Conservation (phyloP, 2,888 invertebrate genomes). For the Desoria tigrina region DNA sequence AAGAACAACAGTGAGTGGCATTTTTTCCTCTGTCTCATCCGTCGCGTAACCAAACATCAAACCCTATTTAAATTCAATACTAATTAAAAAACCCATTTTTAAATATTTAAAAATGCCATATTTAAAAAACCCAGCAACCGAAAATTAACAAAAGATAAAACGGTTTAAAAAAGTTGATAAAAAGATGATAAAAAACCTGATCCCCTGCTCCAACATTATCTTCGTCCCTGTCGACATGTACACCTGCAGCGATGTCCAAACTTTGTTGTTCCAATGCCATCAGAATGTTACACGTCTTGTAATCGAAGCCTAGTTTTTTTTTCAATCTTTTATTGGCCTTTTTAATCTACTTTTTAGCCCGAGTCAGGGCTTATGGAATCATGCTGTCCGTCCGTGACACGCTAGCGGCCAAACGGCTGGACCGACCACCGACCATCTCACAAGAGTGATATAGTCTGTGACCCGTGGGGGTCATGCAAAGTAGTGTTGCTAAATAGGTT, state of each 20-base stretch:
- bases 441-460: no score
- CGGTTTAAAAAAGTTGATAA: no score
- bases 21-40: slow-evolving; percentile 95
- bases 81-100: not conserved
- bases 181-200: slow-evolving; percentile 67
- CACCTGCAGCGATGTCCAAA: slow-evolving; percentile 94
- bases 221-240: slow-evolving; percentile 89
- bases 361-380: no score
- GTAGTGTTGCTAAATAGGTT: no score
- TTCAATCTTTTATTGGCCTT: not conserved
- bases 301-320: slow-evolving; percentile 87
- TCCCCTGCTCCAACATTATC: slow-evolving; percentile 97
- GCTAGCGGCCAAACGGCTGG: no score
- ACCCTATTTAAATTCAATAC: slow-evolving; percentile 66
- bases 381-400: no score
- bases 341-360: not conserved
- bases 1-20: slow-evolving; percentile 90
- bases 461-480: no score
- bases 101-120: no score
- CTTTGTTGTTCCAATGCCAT: slow-evolving; percentile 96
- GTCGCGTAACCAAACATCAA: slow-evolving; percentile 99
- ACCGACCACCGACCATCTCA: no score
- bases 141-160: no score
- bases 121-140: no score
- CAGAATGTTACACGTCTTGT: slow-evolving; percentile 98